Evolutionary conservation across 2,797 vertebrate species (phyloP), one percentile per base, ranked within the genome.

Genomic region (Chiloscyllium punctatum): DNA sequence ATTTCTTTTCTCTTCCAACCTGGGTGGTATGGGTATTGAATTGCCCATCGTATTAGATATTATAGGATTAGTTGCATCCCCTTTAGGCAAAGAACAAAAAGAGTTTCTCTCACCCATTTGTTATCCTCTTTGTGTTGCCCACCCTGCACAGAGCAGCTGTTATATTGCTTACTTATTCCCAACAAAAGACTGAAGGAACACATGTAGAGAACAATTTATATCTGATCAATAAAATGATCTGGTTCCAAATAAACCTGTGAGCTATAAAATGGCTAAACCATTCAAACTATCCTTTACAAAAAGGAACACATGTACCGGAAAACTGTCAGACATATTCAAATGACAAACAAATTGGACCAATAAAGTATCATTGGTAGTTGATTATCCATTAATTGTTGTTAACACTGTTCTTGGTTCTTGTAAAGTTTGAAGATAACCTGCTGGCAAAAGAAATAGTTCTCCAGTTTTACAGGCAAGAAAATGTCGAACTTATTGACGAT

Each of bases 41-140:
- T 95, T 97, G 98, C 97, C 96, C 95, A 97, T 97, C 96, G 96
- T 96, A 97, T 97, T 98, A 97, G 98, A 98, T 98, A 98, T 98
- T 98, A 98, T 98, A 97, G 98, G 98, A 98, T 99, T 99, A 99
- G 98, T 98, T 98, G 97, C 96, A 96, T 97, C 98, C 98, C 97
- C 97, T 98, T 97, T 98, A 97, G 96, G 97, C 98, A 97, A 96
- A 97, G 98, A 98, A 98, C 96, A 98, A 98, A 97, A 97, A 97
- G 97, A 98, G 98, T 98, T 98, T 98, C 98, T 98, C 97, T 74
- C 97, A 97, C 97, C 98, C 97, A 97, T 99, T 99, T 99, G 98
- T 99, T 98, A 95, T 95, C 96, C 96, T 96, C 97, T 96, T 97
- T 96, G 95, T 96, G 90, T 97, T 97, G 97, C 96, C 96, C 96